Evolutionary conservation across 2,797 vertebrate genomes (phyloP).

Genomic region (Dromococcyx pavoninus): DNA sequence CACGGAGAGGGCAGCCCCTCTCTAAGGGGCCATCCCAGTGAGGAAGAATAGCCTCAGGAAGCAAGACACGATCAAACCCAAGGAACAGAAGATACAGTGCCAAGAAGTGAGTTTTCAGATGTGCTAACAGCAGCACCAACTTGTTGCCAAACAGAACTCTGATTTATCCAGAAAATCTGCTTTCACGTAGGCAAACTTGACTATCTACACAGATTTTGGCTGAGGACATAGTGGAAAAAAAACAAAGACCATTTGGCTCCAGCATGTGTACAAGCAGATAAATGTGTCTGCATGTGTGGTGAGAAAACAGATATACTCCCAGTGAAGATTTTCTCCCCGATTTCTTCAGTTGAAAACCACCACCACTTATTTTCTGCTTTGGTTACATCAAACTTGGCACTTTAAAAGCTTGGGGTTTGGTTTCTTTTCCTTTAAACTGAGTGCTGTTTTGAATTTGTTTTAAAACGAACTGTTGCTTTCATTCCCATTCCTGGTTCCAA

Average conservation of each 20-base stretch:
- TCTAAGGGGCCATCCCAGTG: accelerated
- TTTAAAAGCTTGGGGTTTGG: slow-evolving; percentile 72
- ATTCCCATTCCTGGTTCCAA: slow-evolving; percentile 34
- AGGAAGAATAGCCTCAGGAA: neutral
- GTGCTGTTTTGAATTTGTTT: slow-evolving; percentile 74
- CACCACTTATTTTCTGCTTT: slow-evolving; percentile 70
- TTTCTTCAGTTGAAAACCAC: slow-evolving; percentile 72
- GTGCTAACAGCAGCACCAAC: neutral
- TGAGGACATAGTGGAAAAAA: neutral
- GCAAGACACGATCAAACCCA: neutral
- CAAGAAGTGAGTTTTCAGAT: neutral
- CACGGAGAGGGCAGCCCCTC: neutral
- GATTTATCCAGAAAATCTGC: neutral
- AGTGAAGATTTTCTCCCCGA: slow-evolving; percentile 59
- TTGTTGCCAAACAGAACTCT: neutral
- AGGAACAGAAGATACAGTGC: neutral
- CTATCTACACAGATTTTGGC: neutral
- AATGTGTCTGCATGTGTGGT: accelerated
- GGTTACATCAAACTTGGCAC: slow-evolving; percentile 79
- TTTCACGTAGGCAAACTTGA: neutral
- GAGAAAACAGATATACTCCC: neutral
- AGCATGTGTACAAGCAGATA: neutral
- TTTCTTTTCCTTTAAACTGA: slow-evolving; percentile 55
- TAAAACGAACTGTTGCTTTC: slow-evolving; percentile 62
- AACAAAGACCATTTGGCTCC: neutral